Conservation (phyloP, 2,888 invertebrate genomes). For the Lasioglossum pauxillum region DNA sequence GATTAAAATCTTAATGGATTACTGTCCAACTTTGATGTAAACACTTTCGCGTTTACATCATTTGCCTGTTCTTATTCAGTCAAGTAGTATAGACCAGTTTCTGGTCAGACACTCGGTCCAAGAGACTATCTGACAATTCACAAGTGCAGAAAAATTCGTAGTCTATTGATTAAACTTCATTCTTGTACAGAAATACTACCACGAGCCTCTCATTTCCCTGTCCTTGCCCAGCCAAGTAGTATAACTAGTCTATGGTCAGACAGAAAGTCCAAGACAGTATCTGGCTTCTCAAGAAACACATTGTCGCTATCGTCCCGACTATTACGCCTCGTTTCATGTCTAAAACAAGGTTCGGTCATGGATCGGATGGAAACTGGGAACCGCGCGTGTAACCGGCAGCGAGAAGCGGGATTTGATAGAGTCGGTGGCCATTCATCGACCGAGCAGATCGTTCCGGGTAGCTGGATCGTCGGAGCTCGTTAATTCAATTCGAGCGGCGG, state of each 20-base stretch:
- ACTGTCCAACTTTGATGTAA: too few species aligned
- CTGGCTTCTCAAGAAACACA: neutral
- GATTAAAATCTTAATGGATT: too few species aligned
- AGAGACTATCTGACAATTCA: too few species aligned
- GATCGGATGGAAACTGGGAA: neutral
- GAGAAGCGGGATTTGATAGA: neutral
- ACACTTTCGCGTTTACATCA: too few species aligned
- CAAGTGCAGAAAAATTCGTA: too few species aligned
- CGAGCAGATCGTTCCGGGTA: constrained; percentile 5
- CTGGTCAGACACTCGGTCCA: too few species aligned
- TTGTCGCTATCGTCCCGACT: neutral
- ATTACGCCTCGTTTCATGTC: neutral
- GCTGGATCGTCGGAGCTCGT: constrained; percentile 6
- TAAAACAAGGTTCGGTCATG: neutral
- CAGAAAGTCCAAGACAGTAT: neutral
- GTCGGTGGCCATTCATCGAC: constrained; percentile 7
- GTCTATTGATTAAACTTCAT: too few species aligned
- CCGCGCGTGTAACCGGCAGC: neutral
- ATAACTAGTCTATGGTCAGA: neutral
- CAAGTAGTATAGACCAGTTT: too few species aligned
- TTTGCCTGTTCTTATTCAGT: too few species aligned
- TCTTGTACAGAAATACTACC: neutral
- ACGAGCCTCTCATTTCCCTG: neutral
- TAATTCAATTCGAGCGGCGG: neutral
- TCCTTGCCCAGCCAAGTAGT: neutral